Evolutionary conservation across 2,113 vertebrate genomes (phyloP), one percentile per base, ranked within the genome.

Genomic region (Corydoras sp.): DNA sequence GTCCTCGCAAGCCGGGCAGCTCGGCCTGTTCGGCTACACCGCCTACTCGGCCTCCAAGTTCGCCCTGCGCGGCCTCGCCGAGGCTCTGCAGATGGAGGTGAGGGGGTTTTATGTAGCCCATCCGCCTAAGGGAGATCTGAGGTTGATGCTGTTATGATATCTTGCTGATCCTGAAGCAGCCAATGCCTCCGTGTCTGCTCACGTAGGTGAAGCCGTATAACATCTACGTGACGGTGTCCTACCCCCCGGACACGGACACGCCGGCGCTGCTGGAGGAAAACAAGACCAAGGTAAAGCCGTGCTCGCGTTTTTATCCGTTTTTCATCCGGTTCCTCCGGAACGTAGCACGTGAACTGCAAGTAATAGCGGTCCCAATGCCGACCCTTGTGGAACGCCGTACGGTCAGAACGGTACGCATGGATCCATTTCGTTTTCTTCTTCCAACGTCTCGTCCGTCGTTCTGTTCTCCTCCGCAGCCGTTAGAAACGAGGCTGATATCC

Each of bases 71-170:
- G 97, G 96, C 3, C 76, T 99, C 81, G 95, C 97, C 0, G 96
- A 99, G 87, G 91, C 96, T 0, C 84, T 98, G 84, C 95, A 98
- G 84, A 99, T 99, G 97, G 97, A 99, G 93, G 97, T 95, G 9
- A n/a, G 54, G 54, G 12, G 54, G 54, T 55, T 24, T 24, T 24
- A 24, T 24, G 18, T 24, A 24, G 18, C 18, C 18, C 18, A 24
- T 24, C 18, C 18, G 18, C 18, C 18, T 24, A 24, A 1, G 2
- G 18, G 18, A 24, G 18, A 24, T 24, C 1, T 24, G 2, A 24
- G 18, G 18, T 2, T 24, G 18, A 1, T 24, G 18, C 18, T 24
- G 18, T 24, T 24, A 1, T 24, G 18, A 24, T 24, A 24, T 24
- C 18, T 24, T 24, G 18, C 18, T 24, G 18, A 24, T 24, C 18